Evolutionary conservation across 2,888 invertebrate genomes (phyloP).

Genomic region (Plemyria rubiginata): DNA sequence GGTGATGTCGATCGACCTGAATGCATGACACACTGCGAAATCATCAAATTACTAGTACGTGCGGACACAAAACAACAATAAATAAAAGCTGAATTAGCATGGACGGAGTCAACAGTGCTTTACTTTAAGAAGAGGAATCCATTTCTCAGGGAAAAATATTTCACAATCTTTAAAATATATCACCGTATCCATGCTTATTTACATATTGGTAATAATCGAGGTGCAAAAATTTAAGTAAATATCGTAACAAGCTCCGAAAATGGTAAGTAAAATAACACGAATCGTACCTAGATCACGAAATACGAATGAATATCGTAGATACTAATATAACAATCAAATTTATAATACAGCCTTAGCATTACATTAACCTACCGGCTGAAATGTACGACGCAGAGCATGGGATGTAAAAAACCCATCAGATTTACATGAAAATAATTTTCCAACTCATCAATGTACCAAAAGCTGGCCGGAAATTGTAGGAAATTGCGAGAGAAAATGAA

Average conservation of each 20-base stretch:
- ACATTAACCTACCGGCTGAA: neutral
- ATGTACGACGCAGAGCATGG: conserved; percentile 6
- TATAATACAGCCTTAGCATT: neutral
- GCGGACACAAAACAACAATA: conserved; percentile 25
- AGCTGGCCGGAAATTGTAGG: conserved; percentile 83
- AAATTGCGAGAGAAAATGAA: conserved; percentile 85
- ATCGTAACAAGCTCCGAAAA: conserved; percentile 43
- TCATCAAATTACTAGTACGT: conserved; percentile 33
- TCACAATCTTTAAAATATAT: neutral
- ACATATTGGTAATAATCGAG: conserved; percentile 1
- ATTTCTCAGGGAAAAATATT: neutral
- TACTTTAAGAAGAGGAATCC: neutral
- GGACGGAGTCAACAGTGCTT: neutral
- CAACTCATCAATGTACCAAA: conserved; percentile 73
- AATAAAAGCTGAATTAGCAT: conserved; percentile 16
- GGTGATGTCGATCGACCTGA: conserved; percentile 64
- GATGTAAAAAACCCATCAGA: conserved; percentile 20
- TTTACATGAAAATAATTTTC: conserved; percentile 71
- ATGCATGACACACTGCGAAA: conserved; percentile 43
- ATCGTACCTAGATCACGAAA: neutral
- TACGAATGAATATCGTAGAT: conserved; percentile 41
- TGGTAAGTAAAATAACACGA: conserved; percentile 43
- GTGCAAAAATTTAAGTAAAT: conserved; percentile 38
- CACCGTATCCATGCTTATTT: neutral
- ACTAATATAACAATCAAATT: neutral